A percentile compares a stretch with the other conserved stretches of the same genome.
These are phyloP conservation scores for Amaurobius ferox DNA, from an alignment of 2,888 invertebrate genomes.

Conservation along the genomic window DNA sequence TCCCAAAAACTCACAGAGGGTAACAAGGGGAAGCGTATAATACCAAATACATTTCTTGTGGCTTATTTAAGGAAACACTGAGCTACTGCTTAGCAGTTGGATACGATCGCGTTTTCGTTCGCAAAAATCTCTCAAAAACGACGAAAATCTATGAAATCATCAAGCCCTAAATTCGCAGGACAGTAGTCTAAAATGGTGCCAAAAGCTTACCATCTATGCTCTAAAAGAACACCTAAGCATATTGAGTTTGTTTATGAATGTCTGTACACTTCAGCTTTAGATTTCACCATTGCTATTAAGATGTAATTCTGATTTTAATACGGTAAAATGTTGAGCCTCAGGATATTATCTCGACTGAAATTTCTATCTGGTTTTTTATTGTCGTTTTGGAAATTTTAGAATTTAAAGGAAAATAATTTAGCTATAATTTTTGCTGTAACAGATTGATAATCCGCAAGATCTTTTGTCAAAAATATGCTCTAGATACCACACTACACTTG, in stretches of 20 bases:
- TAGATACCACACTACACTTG: no score
- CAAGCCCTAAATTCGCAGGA: background rate
- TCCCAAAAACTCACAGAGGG: conserved; percentile 13
- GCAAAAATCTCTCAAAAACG: background rate
- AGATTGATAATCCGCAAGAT: no score
- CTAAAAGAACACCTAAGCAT: background rate
- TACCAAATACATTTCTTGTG: background rate
- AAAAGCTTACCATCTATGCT: background rate
- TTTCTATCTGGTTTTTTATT: no score
- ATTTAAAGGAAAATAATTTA: background rate
- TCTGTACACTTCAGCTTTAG: background rate
- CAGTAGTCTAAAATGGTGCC: background rate
- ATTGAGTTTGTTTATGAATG: background rate
- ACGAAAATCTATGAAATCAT: background rate
- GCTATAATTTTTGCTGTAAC: no score
- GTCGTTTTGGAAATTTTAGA: no score
- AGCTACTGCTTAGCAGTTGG: conserved; percentile 12
- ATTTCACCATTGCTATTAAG: background rate
- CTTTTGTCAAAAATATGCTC: no score
- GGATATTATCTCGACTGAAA: no score
- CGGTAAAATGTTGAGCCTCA: no score
- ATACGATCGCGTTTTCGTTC: background rate
- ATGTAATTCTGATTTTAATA: background rate
- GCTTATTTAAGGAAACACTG: background rate
- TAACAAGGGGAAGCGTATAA: background rate